Base-by-base conservation (phyloP, 2,888 invertebrate species). In the Zele albiditarsus region DNA sequence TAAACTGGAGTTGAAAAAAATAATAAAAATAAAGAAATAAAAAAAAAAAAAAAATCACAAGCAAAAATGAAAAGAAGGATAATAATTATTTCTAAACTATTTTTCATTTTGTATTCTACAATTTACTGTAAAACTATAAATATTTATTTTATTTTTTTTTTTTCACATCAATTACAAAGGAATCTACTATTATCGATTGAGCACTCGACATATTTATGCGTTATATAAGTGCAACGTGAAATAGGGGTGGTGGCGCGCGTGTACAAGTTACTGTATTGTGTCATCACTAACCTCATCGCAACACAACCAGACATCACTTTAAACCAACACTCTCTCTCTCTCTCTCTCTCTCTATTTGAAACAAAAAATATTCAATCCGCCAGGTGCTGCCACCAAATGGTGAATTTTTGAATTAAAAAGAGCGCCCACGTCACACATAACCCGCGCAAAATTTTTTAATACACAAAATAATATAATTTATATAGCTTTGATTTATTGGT, bases 301-400 rank as follows among this genome's bases (percentile, higher is more conserved):
- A 38, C 38, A 38, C 38, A 38, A 38, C 38, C 38, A 38, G 38
- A 4, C 38, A 38, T 5, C 46, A 46, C 46, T 46, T 16, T 16
- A 5, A n/a, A 8, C 4, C 12, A 12, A 10, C 42, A 42, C 27
- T 72, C 63, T 62, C 62, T 63, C 31, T 14, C 20, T 25, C 57
- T n/a, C 74, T 33, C 60, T 25, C 28, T 10, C 63, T 57, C n/a
- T 53, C 53, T 8, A 20, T 10, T 8, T 23, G 1, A 53, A 20
- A 10, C 8, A 1, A 53, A 1, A 53, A 53, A 20, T 20, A 38
- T 23, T 60, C 38, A 58, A 84, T 83, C 88, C 87, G 81, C 84
- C 84, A 84, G 83, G 75, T 88, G 89, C 87, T 87, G 88, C 85
- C 87, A 85, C 81, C 89, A 85, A 67, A 63, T 25, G 27, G 38